phyloP scores from a whole-genome alignment of 1,140 invertebrate genomes.

The Ceratoteleas bidentatus region DNA sequence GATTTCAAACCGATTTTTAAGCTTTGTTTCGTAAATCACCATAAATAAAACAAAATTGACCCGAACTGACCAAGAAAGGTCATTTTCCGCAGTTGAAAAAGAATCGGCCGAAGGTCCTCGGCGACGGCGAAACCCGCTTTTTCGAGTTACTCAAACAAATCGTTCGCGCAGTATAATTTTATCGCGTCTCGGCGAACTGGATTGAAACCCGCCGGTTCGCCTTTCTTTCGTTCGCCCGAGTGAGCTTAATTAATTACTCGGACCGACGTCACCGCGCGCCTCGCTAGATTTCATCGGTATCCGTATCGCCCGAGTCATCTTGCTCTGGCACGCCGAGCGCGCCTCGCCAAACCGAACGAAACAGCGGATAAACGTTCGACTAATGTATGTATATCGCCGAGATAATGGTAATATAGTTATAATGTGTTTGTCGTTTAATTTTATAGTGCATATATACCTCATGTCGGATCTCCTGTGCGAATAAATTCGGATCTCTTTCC shows the following conservation, averaged over 20 bases:
- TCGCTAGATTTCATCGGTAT: conserved; percentile 56
- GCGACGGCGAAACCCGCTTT: conserved; percentile 15
- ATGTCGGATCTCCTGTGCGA: too few relatives aligned
- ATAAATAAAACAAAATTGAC: too few relatives aligned
- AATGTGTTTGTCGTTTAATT: too few relatives aligned
- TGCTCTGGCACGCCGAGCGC: conserved; percentile 38
- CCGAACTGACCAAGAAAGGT: neutral
- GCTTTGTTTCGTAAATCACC: conserved; percentile 9
- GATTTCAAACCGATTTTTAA: too few relatives aligned
- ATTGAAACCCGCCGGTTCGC: conserved; percentile 56
- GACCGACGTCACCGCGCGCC: conserved; percentile 36
- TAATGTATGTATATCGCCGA: too few relatives aligned
- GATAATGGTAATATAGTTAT: too few relatives aligned
- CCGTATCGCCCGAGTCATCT: conserved; percentile 44
- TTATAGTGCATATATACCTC: too few relatives aligned
- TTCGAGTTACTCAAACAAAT: conserved; percentile 45
- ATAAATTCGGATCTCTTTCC: too few relatives aligned
- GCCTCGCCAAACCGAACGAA: too few relatives aligned
- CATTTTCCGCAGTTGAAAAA: neutral
- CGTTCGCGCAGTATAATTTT: conserved; percentile 50
- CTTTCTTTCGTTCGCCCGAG: conserved; percentile 61
- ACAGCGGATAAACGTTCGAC: too few relatives aligned
- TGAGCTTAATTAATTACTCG: conserved; percentile 69
- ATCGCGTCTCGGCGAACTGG: conserved; percentile 48
- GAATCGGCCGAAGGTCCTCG: too few relatives aligned